phyloP scores from a whole-genome alignment of 2,113 vertebrate species.

The Zapornia atra region DNA sequence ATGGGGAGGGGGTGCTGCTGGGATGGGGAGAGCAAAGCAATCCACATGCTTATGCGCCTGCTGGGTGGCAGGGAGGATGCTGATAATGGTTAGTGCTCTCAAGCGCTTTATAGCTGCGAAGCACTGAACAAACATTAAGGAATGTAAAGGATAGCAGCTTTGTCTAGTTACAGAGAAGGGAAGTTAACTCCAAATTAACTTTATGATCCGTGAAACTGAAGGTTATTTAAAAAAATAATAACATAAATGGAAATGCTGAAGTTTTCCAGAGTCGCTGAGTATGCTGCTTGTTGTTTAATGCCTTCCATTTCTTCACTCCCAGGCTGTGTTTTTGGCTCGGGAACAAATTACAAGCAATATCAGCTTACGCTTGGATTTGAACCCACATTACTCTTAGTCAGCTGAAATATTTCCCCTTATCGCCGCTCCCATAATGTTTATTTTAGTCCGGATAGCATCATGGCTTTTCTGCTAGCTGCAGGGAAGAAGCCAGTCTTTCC shows the following conservation, averaged over 20 bases:
- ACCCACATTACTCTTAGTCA: constrained; percentile 56
- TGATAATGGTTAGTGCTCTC: constrained; percentile 25
- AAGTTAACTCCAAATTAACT: constrained; percentile 66
- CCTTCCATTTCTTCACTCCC: constrained; percentile 36
- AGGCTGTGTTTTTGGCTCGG: constrained; percentile 39
- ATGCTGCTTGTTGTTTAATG: constrained; percentile 45
- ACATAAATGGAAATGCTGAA: constrained; percentile 49
- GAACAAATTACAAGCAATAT: constrained; percentile 65
- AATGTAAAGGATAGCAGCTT: constrained; percentile 23
- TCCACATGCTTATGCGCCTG: background rate
- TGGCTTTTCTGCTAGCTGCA: constrained; percentile 14
- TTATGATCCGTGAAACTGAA: constrained; percentile 70
- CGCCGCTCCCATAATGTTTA: constrained; percentile 53
- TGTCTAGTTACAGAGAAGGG: constrained; percentile 31
- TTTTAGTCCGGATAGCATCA: constrained; percentile 42
- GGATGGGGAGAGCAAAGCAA: background rate
- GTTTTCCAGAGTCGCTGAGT: constrained; percentile 48
- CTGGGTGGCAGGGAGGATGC: background rate
- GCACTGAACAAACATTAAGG: constrained; percentile 34
- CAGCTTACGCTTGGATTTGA: constrained; percentile 65
- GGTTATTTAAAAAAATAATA: constrained; percentile 72
- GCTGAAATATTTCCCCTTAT: constrained; percentile 68
- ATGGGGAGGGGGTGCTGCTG: accelerated
- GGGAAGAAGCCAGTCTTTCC: constrained; percentile 28
- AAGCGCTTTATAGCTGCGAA: background rate